Base-by-base conservation (phyloP, 1,140 invertebrate genomes). In the Nomia melanderi region DNA sequence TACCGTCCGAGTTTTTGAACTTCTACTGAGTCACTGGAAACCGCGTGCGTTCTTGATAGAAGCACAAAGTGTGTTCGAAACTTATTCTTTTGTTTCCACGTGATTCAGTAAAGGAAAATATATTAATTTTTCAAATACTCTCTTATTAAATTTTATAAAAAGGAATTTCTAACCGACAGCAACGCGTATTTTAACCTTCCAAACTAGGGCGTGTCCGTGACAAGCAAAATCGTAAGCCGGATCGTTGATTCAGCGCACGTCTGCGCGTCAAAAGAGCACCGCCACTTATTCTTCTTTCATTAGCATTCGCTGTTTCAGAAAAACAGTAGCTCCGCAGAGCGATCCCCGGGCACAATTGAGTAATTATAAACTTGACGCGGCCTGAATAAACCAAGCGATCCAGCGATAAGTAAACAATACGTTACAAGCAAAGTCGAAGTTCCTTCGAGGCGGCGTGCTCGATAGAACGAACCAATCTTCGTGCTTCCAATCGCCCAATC, bases 391-490 rank as follows among this genome's bases (percentile, higher is more conserved):
- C 29, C 36, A 41, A 20, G 20, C 17, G 63, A 67, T 73, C 11
- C 41, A 41, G n/a, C 27, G 39, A 66, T 66, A 56, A 57, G 39
- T 57, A 66, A 47, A 76, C 53, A 57, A 59, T 67, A 50, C 65
- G 25, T 59, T 59, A 39, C 39, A 25, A 11, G 9, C 23, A 20
- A 31, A 67, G 63, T 59, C 29, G 33, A 69, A 69, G 36, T 76
- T 76, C 50, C 64, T 50, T 27, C 36, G 33, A 14, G 17, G 6
- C 41, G 36, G 33, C 23, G 25, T 7, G 29, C 41, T 14, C 65
- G 64, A 60, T 69, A 47, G 69, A 76, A 76, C 73, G 64, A 69
- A 59, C 41, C 41, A 77, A 77, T 77, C 75, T 77, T 62, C 75
- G 57, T 70, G 65, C 72, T 39, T 75, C 64, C 50, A 70, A 77